Evolutionary conservation across 92 coral and sea anemone species (phyloP).

Genomic region (Bergia puertoricense): DNA sequence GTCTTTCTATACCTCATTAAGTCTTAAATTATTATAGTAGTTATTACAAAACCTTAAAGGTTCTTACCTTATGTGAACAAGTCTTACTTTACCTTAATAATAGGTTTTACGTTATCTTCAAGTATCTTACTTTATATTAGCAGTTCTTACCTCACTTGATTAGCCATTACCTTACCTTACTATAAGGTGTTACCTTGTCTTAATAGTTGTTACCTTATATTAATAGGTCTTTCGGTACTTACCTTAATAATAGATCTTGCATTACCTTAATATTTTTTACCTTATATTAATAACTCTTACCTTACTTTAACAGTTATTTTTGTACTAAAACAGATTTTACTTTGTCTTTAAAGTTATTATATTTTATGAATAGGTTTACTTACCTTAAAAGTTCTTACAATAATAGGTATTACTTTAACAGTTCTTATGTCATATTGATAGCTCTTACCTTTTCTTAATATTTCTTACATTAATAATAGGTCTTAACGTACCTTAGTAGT

Average conservation of each 20-base stretch:
- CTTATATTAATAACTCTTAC: not conserved
- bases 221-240: not conserved
- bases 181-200: not conserved
- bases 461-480: no score
- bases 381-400: not conserved
- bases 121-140: not conserved
- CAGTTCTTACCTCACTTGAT: no score
- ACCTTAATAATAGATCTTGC: not conserved
- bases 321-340: not conserved
- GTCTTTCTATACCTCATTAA: no score
- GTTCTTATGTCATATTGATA: no score
- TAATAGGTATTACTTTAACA: no score
- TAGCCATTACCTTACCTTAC: not conserved
- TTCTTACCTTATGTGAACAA: no score
- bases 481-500: not conserved
- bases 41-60: no score
- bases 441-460: not conserved
- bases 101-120: not conserved
- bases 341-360: not conserved
- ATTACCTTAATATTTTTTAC: not conserved
- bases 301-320: not conserved
- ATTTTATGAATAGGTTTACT: not conserved
- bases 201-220: not conserved
- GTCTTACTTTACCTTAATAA: no score
- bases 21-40: no score